A percentile compares a stretch with the other conserved stretches of the same genome.
Evolutionary conservation across 1,140 invertebrate species (phyloP).

Genomic region (Tachypleus tridentatus): DNA sequence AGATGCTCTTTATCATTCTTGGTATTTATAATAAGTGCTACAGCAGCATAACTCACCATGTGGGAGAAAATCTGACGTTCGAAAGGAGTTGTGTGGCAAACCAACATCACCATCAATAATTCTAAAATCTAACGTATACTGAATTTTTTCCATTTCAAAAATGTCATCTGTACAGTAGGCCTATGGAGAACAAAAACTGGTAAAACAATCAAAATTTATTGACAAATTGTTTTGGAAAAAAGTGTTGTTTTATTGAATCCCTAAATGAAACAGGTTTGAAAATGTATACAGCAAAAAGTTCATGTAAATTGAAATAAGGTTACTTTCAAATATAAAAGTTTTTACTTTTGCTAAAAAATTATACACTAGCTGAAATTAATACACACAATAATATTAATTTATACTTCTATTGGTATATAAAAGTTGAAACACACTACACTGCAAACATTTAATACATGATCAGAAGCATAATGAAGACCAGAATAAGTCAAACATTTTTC

Average conservation of each 20-base stretch:
- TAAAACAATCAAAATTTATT: neutral
- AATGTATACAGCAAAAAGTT: conserved; percentile 1
- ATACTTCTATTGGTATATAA: no score
- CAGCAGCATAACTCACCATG: conserved; percentile 43
- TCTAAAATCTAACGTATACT: conserved; percentile 70
- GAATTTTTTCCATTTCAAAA: conserved; percentile 66
- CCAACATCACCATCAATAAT: conserved; percentile 75
- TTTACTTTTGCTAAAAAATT: no score
- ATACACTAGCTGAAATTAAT: no score
- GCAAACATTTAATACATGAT: neutral
- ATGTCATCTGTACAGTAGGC: conserved; percentile 63
- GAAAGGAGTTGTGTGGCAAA: conserved; percentile 51
- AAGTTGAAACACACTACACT: neutral
- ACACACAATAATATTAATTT: no score
- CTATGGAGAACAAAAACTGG: conserved; percentile 31
- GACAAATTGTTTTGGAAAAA: conserved; percentile 5
- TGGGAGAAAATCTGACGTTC: conserved; percentile 59
- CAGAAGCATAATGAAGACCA: no score
- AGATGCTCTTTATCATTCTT: neutral
- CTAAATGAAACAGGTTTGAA: conserved; percentile 5
- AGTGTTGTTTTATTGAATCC: conserved; percentile 3
- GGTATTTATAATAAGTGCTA: conserved; percentile 12
- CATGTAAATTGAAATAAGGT: no score
- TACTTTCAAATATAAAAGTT: no score
- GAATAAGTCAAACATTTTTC: conserved; percentile 18